Base-by-base conservation (phyloP, 2,888 invertebrate genomes). In the Tortricodes alternella region DNA sequence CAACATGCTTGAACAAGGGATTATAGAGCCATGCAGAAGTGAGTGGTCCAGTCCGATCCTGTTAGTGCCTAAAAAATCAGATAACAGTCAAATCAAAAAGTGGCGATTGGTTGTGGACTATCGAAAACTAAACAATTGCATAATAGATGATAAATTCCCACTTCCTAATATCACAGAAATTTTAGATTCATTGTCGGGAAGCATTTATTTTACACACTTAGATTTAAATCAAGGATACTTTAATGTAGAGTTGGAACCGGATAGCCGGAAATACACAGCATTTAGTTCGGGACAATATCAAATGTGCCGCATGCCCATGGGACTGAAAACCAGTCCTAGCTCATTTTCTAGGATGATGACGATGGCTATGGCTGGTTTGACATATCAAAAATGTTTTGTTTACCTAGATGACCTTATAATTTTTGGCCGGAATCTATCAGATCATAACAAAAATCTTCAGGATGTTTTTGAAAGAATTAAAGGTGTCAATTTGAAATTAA, bases 171-270 rank as follows among this genome's bases (percentile, higher is more conserved):
- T n/a, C n/a, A n/a, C n/a, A n/a, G 50, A 51, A 18, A 52, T 52
- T 9, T 35, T 52, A 24, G 37, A 52, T 13, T 52, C 52, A 37
- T 35, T 52, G 8, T 38, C 50, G 32, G 51, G 51, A 21, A n/a
- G 19, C 7, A 24, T 51, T 2, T 51, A 51, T 16, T 51, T 43
- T 16, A 43, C 16, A 23, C 51, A 51, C 43, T 23, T 51, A 35
- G 44, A 52, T 23, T 43, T 52, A 19, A 7, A 44, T 44, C 27
- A 35, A 19, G 37, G 44, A n/a, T 52, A 37, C 23, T 52, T 37
- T 11, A 21, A 44, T 4, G 18, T 46, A 9, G 23, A 39, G 11
- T 39, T 50, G 29, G 39, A 49, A 11, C 4, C 11, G 27, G 4
- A 21, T 0, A 27, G 27, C 15, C 27, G 43, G 27, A 4, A 24